Percentiles rank a stretch among this genome's conserved stretches.
These are phyloP conservation scores for Oxystoma pomonae DNA, from an alignment of 2,888 invertebrate species.

Conservation along the genomic window DNA sequence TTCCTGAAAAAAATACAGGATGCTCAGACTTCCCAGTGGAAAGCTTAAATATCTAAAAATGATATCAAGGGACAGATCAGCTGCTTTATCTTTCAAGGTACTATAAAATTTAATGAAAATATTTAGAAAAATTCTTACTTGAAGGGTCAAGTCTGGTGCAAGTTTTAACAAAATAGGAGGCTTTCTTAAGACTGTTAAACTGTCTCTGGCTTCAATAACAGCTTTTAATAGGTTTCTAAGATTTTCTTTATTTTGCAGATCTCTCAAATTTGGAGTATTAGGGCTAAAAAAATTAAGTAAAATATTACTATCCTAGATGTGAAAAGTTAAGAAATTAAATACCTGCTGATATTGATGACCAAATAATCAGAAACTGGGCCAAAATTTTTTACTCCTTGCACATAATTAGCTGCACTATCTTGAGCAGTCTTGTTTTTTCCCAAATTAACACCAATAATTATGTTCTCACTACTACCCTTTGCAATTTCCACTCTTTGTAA, in stretches of 20 bases:
- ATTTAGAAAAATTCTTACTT: not conserved
- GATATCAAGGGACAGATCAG: too few species aligned
- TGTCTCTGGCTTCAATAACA: slow-evolving; percentile 59
- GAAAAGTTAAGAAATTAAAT: slow-evolving; percentile 78
- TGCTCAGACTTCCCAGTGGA: too few species aligned
- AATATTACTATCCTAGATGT: slow-evolving; percentile 33
- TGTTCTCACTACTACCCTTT: slow-evolving; percentile 52
- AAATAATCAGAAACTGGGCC: slow-evolving; percentile 86
- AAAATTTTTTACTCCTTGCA: slow-evolving; percentile 80
- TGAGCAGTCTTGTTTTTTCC: slow-evolving; percentile 89
- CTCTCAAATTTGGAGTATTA: slow-evolving; percentile 88
- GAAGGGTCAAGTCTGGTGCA: slow-evolving; percentile 75
- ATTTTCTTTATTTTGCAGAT: slow-evolving; percentile 74
- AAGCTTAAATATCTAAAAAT: too few species aligned
- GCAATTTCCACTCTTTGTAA: slow-evolving; percentile 59
- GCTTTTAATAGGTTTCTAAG: slow-evolving; percentile 64
- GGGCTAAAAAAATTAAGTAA: too few species aligned
- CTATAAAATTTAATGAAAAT: too few species aligned
- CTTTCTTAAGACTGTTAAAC: slow-evolving; percentile 48
- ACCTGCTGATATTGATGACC: slow-evolving; percentile 93
- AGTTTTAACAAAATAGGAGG: slow-evolving; percentile 90
- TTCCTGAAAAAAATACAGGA: slow-evolving; percentile 64
- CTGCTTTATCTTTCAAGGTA: too few species aligned
- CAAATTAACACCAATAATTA: slow-evolving; percentile 82
- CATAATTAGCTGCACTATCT: slow-evolving; percentile 76